phyloP scores from a whole-genome alignment of 2,888 invertebrate genomes.

The Phengaris alcon region DNA sequence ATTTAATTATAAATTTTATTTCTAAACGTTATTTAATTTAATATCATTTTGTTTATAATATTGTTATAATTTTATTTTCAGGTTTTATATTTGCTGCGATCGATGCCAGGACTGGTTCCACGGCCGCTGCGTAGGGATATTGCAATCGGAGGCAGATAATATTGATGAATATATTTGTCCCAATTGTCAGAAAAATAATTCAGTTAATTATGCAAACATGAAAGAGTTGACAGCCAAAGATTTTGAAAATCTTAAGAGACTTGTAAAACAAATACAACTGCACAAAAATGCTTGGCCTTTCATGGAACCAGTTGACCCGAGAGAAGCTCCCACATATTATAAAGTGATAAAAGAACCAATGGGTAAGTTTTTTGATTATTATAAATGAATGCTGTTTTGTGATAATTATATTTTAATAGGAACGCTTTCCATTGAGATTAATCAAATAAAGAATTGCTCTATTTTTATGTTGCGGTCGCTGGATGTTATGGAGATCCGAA shows the following conservation, averaged over 20 bases:
- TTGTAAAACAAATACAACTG: slow-evolving; percentile 93
- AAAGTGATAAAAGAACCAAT: slow-evolving; percentile 97
- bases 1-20: no score
- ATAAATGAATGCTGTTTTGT: background rate
- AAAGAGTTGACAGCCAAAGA: slow-evolving; percentile 89
- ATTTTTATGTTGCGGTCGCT: no score
- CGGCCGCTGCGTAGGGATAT: slow-evolving; percentile 96
- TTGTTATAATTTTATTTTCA: slow-evolving; percentile 56
- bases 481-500: no score
- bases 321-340: slow-evolving; percentile 98
- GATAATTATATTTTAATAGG: no score
- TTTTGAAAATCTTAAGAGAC: slow-evolving; percentile 88
- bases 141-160: slow-evolving; percentile 95
- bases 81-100: slow-evolving; percentile 99
- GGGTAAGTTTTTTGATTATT: slow-evolving; percentile 81
- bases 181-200: slow-evolving; percentile 93
- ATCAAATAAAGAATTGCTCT: no score
- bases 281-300: slow-evolving; percentile 99
- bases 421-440: no score
- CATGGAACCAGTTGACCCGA: slow-evolving; percentile 97
- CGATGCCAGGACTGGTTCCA: slow-evolving; percentile 99
- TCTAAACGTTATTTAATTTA: no score
- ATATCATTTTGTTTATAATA: no score
- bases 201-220: slow-evolving; percentile 94
- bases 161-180: slow-evolving; percentile 98